Base-by-base conservation (phyloP, 2,888 invertebrate genomes). In the Caenorhabditis sinica region DNA sequence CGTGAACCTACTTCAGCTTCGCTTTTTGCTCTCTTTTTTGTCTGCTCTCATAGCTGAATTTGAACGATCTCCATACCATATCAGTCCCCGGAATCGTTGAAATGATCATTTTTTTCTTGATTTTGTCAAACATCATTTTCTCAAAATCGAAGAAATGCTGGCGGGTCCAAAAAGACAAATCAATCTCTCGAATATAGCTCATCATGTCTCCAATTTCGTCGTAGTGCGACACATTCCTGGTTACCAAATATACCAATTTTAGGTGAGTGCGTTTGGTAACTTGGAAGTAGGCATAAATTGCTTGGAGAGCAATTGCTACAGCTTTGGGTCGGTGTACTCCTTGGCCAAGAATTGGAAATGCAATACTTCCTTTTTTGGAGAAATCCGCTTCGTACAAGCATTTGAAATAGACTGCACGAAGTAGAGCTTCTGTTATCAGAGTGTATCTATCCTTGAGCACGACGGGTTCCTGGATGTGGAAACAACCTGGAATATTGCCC, bases 1-100 rank as follows among this genome's bases (percentile, higher is more conserved):
- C 0, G 5, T 6, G n/a, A 5, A 51, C 51, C 11, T 15, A 51
- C 51, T 51, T n/a, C 51, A 51, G 17, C 15, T 20, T 51, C 30
- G 17, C 5, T 30, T 30, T 1, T 30, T 51, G n/a, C 23, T 23
- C 8, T 66, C 51, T 61, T 61, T 30, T 30, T 17, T n/a, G 17
- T 36, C n/a, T 51, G n/a, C 58, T n/a, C 36, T 36, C 36, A 2
- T 20, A n/a, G 11, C 9, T 36, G 11, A 15, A 20, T 11, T 61
- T 61, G 20, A 61, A 61, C 36, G 17, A 6, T 9, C 66, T 23
- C 49, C 28, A 30, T 4, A 49, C 20, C 28, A 66, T 49, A 66
- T 66, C 66, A 0, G 66, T 66, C 17, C 66, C 66, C 3, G 66
- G 66, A 23, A 66, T n/a, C n/a, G 66, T 66, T 1, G 20, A 36